phyloP scores from a whole-genome alignment of 2,888 invertebrate genomes.

The Anaspis maculata region DNA sequence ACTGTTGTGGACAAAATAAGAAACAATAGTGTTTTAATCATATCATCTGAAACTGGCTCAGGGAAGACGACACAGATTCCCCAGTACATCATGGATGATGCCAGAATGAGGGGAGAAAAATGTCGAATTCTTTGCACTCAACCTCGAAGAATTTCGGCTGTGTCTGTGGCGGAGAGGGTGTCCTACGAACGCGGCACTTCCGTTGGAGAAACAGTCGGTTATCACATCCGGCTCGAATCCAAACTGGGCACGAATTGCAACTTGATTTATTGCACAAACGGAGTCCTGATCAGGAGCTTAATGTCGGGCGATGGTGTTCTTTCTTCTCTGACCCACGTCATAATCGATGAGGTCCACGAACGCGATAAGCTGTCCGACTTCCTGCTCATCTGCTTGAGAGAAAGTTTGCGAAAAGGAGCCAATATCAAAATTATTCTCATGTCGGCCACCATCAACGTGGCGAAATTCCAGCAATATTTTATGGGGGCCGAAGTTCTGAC shows the following conservation, averaged over 20 bases:
- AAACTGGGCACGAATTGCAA: conserved; percentile 71
- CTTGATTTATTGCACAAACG: conserved; percentile 87
- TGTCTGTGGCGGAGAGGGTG: conserved; percentile 82
- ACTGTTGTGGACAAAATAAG: conserved; percentile 59
- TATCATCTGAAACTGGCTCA: conserved; percentile 82
- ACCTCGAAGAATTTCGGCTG: conserved; percentile 84
- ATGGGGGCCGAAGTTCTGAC: conserved; percentile 65
- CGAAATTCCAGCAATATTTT: conserved; percentile 78
- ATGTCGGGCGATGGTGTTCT: conserved; percentile 70
- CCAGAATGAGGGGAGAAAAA: conserved; percentile 48
- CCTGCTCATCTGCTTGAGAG: conserved; percentile 74
- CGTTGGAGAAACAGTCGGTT: conserved; percentile 49
- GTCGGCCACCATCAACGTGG: conserved; percentile 89
- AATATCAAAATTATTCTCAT: conserved; percentile 79
- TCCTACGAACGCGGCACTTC: conserved; percentile 52
- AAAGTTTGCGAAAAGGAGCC: conserved; percentile 60
- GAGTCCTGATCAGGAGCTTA: conserved; percentile 78
- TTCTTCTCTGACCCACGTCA: conserved; percentile 69
- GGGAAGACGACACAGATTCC: conserved; percentile 96
- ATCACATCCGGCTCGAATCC: conserved; percentile 85
- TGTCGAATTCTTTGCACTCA: conserved; percentile 90
- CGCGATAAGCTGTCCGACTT: conserved; percentile 90
- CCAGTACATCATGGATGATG: conserved; percentile 81
- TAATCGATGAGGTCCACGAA: conserved; percentile 94
- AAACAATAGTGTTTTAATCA: conserved; percentile 61